These are phyloP conservation scores for Cryptus viduatorius DNA, from an alignment of 2,888 invertebrate genomes.

Conservation along the genomic window DNA sequence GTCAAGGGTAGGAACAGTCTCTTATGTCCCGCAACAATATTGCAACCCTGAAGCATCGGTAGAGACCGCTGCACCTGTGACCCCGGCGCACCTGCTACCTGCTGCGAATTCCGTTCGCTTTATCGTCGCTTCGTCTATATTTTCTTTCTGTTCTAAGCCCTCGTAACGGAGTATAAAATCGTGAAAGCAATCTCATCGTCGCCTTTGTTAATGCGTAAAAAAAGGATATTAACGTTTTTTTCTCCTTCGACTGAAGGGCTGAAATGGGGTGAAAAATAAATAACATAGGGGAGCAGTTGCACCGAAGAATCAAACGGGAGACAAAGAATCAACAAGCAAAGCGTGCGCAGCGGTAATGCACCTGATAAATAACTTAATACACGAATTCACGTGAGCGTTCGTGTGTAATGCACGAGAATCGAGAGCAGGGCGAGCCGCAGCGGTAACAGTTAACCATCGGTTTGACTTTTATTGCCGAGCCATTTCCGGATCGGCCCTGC, in stretches of 20 bases:
- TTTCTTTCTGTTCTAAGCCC: background rate
- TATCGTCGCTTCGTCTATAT: background rate
- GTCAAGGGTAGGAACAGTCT: constrained; percentile 37
- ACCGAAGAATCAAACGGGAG: too few relatives aligned
- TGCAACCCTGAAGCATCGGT: constrained; percentile 39
- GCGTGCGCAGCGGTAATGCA: background rate
- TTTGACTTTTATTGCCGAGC: constrained; percentile 67
- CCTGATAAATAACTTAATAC: constrained; percentile 32
- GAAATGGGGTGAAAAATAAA: too few relatives aligned
- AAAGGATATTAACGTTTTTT: too few relatives aligned
- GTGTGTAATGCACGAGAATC: constrained; percentile 19
- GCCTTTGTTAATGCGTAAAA: too few relatives aligned
- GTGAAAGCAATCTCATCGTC: too few relatives aligned
- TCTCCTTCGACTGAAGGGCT: too few relatives aligned
- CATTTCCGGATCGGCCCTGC: constrained; percentile 60
- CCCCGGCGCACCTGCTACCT: constrained; percentile 64
- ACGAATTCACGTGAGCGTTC: background rate
- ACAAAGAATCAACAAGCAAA: too few relatives aligned
- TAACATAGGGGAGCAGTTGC: too few relatives aligned
- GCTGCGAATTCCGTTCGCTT: constrained; percentile 50
- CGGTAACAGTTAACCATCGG: constrained; percentile 41
- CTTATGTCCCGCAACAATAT: constrained; percentile 49
- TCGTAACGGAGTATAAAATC: background rate
- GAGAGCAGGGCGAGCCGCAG: constrained; percentile 57
- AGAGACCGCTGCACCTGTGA: constrained; percentile 62